Evolutionary conservation across 2,113 vertebrate genomes (phyloP), one percentile per base, ranked within the genome.

Genomic region (Proteles cristata): DNA sequence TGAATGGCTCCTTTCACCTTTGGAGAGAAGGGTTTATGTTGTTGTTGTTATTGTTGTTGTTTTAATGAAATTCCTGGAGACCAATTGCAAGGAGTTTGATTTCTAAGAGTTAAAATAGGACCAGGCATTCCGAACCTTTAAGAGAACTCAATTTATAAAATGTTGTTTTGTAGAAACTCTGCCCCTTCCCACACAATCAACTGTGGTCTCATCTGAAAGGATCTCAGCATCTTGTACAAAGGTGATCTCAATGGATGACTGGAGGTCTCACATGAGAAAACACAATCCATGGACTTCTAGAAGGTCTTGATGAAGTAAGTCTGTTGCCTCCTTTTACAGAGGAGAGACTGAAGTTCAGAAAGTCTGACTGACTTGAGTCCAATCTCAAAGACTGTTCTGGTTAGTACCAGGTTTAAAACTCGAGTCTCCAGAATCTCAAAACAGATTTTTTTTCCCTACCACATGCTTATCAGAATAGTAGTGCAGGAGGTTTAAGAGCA

Each of bases 51-150:
- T 39, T 39, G 39, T 39, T 39, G 39, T 39, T 39, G 39, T 39
- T 39, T 39, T 74, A 9, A 66, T 92, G 63, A 95, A 83, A 92
- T 79, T 88, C 65, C 80, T 79, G 71, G 48, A 68, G 21, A 45
- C 31, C 4, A 33, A 90, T 58, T 86, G 28, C 35, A 77, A 81
- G 33, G 23, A 61, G 43, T 91, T 81, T 90, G 55, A 31, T 28
- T 88, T 33, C n/a, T 76, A 81, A 91, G 86, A 88, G 39, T 91
- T 93, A 90, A 77, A 86, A 35, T 25, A 45, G 50, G 50, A 95
- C 9, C 5, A 69, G 31, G 50, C 53, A 33, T 61, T 90, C 11
- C 45, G 69, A 87, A 65, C 5, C 25, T 68, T 80, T 53, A 39
- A 21, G 73, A 93, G 73, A 45, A 68, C 19, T 69, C 58, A 14